Evolutionary conservation across 2,113 vertebrate genomes (phyloP).

Genomic region (Lepus timidus): DNA sequence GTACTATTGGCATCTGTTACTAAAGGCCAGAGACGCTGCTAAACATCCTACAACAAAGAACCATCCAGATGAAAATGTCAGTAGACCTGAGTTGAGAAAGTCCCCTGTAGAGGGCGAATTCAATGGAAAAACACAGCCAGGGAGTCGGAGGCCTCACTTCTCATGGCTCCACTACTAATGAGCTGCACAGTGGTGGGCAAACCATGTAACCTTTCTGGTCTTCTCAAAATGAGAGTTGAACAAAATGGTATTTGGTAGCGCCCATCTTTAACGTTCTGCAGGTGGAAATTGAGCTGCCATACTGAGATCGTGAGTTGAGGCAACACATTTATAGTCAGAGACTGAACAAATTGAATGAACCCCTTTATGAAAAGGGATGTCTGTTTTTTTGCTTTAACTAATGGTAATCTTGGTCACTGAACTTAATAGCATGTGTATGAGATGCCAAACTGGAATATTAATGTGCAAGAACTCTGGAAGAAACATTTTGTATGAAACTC

Average conservation of each 20-base stretch:
- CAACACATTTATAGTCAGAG: neutral
- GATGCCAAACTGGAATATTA: constrained; percentile 46
- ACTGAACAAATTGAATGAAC: neutral
- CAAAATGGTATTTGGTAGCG: neutral
- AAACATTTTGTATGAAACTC: constrained; percentile 38
- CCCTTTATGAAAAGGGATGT: constrained; percentile 34
- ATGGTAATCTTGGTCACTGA: neutral
- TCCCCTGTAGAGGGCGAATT: neutral
- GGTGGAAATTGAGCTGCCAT: neutral
- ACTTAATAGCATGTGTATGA: neutral
- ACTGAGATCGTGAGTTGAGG: neutral
- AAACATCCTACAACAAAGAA: neutral
- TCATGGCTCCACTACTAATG: neutral
- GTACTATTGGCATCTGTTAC: neutral
- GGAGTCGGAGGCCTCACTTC: neutral
- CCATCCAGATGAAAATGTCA: neutral
- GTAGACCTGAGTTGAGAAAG: neutral
- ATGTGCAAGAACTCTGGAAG: constrained; percentile 12
- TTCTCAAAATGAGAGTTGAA: neutral
- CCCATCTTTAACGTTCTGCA: neutral
- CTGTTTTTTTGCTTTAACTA: constrained; percentile 37
- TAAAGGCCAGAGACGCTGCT: neutral
- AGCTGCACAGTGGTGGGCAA: neutral
- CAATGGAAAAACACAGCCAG: neutral
- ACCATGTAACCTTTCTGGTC: neutral